Percentiles rank a stretch among this genome's conserved stretches.
phyloP scores from a whole-genome alignment of 2,888 invertebrate genomes.

The Rotaria macrura region DNA sequence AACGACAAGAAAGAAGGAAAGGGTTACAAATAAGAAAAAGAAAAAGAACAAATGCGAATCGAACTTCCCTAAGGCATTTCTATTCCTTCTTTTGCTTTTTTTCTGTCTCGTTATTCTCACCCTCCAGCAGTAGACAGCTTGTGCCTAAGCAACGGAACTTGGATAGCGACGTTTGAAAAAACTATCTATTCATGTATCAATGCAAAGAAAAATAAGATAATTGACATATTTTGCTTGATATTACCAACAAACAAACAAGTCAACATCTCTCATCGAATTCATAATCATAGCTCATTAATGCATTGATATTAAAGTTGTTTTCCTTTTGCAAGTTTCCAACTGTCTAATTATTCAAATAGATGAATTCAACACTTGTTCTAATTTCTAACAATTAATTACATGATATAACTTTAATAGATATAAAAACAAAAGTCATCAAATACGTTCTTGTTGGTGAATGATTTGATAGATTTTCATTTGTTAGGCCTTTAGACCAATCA shows the following conservation, averaged over 20 bases:
- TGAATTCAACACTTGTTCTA: too few species aligned
- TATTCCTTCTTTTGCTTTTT: not conserved
- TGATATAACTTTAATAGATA: too few species aligned
- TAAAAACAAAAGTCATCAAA: not conserved
- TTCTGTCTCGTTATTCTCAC: not conserved
- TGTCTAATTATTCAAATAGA: too few species aligned
- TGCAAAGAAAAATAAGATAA: not conserved
- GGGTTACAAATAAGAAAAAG: not conserved
- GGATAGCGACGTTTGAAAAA: not conserved
- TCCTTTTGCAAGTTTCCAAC: too few species aligned
- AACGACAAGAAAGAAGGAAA: not conserved
- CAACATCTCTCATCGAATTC: not conserved
- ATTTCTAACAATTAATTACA: too few species aligned
- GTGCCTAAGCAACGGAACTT: not conserved
- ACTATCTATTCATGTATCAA: not conserved
- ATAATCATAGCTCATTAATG: not conserved
- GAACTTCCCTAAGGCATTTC: not conserved
- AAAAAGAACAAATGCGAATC: constrained; percentile 3
- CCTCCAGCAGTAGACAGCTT: not conserved
- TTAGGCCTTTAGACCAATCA: not conserved
- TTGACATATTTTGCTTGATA: not conserved
- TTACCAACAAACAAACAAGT: not conserved
- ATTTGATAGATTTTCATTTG: not conserved
- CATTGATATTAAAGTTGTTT: too few species aligned
- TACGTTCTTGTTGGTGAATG: not conserved